Base-by-base conservation (phyloP, 2,888 invertebrate species). In the Hypomecis atomaria region DNA sequence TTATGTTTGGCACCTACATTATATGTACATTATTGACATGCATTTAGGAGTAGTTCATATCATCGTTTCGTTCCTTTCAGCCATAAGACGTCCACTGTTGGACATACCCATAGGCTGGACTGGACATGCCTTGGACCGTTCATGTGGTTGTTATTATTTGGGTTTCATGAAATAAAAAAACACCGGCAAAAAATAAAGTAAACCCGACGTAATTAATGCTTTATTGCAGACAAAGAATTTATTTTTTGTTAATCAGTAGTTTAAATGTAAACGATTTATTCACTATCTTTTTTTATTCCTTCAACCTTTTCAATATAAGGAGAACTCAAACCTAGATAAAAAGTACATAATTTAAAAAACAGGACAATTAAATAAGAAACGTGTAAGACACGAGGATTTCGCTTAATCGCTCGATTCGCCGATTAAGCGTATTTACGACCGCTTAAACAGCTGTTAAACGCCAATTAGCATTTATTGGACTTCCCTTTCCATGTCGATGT, bases 391-490 rank as follows among this genome's bases (percentile, higher is more conserved):
- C 71, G 70, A 77, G 71, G 73, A 78, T 82, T 84, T 77, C 70
- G 75, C 71, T 76, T 78, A 81, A 81, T 81, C 76, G 75, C 66
- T 70, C 71, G 70, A 59, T 65, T 69, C 65, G 69, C 66, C 75
- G 75, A 84, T 85, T 83, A 83, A 77, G 67, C 64, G 77, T 79
- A 81, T 85, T 85, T 78, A 85, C 78, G 74, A 72, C 63, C 78
- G 72, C 77, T 83, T 82, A 82, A 82, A 76, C 78, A 82, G 78
- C 79, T 82, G 82, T 85, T 84, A 79, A 80, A 75, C 70, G 74
- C 71, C 83, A 84, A 87, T 89, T 87, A 87, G 76, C 79, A 83
- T 84, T 85, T 81, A 83, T 82, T 76, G 79, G 76, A 78, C 79
- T 82, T 83, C 85, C 81, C 75, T 79, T 83, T 79, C 72, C 78